Base-by-base conservation (phyloP, 2,797 vertebrate genomes). In the Rhinatrema bivittatum region DNA sequence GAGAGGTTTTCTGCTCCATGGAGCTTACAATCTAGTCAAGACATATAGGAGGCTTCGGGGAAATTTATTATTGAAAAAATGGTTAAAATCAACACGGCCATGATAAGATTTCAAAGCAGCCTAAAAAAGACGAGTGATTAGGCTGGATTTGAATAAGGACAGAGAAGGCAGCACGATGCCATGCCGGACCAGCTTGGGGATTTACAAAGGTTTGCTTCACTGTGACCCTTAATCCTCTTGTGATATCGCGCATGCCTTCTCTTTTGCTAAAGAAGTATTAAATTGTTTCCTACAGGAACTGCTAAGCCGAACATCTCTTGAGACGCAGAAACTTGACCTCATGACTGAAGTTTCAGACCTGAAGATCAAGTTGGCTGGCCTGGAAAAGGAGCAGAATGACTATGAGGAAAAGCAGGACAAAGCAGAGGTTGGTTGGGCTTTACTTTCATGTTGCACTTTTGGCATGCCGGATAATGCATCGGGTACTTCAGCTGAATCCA, bases 271-370 rank as follows among this genome's bases (percentile, higher is more conserved):
- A n/a, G 15, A 27, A 39, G 13, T 28, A 16, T 17, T 29, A 60
- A n/a, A n/a, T n/a, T n/a, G n/a, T 46, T 26, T 32, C 44, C 53
- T 56, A 37, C 75, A 97, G 93, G 94, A 98, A 74, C 71, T 98
- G 54, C 70, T 93, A 54, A 93, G 89, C 58, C 88, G 91, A 47
- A 91, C 89, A 16, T 88, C 88, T 9, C 84, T 96, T 3, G 92
- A 97, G 74, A 91, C 75, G 31, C 93, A 99, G 74, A 98, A 98
- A 70, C 74, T 91, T 18, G 88, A 89, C 81, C 84, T 98, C 48
- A 88, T 89, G 87, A 88, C 89, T 53, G 92, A 99, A 72, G 88
- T 98, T 55, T 97, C 94, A 50, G 86, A 88, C 65, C 76, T 99
- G 65, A 98, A 95, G 74, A 77, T 96, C 44, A 95, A 97, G 49